These are phyloP conservation scores for Otus sunia DNA, from an alignment of 2,113 vertebrate genomes.

Conservation along the genomic window DNA sequence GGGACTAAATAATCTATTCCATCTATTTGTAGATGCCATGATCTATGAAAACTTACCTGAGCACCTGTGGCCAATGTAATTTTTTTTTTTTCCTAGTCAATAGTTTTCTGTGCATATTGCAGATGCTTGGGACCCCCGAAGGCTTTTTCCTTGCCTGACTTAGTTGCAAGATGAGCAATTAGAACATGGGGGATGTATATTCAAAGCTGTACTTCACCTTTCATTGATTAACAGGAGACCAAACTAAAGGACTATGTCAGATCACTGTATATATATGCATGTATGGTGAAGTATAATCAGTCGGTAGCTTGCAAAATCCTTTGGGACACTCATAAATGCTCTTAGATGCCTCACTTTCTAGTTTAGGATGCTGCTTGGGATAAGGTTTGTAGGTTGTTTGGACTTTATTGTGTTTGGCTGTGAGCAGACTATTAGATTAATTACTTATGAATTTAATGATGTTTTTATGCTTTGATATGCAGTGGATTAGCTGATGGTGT, in stretches of 20 bases:
- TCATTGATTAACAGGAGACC: neutral
- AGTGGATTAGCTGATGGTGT: neutral
- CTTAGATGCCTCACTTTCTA: neutral
- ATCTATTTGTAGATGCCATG: neutral
- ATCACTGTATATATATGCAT: accelerated
- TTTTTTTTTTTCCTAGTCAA: neutral
- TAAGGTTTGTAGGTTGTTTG: neutral
- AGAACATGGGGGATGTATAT: neutral
- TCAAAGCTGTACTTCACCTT: neutral
- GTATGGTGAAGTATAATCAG: neutral
- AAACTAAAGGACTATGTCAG: neutral
- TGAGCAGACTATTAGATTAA: neutral
- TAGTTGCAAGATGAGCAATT: neutral
- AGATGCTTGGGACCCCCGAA: neutral
- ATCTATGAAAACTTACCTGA: neutral
- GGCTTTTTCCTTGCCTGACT: neutral
- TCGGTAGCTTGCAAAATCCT: neutral
- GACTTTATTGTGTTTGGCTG: neutral
- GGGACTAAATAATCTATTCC: neutral
- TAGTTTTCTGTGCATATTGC: neutral
- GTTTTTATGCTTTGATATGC: neutral
- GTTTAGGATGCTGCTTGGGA: neutral
- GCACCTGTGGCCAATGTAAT: accelerated
- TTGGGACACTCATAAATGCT: neutral
- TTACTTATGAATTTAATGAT: neutral